Base-by-base conservation (phyloP, 2,888 invertebrate species). In the Aphrophora alni region DNA sequence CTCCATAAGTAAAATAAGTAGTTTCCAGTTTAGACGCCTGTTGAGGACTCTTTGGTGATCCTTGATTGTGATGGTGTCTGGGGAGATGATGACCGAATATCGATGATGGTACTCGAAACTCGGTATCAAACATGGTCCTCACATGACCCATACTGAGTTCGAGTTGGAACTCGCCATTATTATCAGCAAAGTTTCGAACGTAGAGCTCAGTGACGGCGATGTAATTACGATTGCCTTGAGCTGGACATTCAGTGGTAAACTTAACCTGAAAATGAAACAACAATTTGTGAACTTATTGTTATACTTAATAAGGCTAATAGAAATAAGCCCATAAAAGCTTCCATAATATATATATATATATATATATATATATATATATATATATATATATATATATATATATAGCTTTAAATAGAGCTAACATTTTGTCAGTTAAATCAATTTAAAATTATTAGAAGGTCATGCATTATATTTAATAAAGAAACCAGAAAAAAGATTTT, bases 91-190 rank as follows among this genome's bases (percentile, higher is more conserved):
- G 77, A 7, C 86, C 86, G 83, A 87, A 87, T 38, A 87, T 85
- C 72, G 91, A 89, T 8, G 90, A 90, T 0, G 93, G 92, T 68
- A 93, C 89, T 25, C 91, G 90, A 82, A 95, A 89, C 86, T 94
- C 94, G 83, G 93, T 92, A 84, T 94, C 93, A 88, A 93, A 95
- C n/a, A 93, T 89, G 25, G 94, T 94, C 84, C 93, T 90, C 80
- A 94, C 92, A 85, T 93, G 93, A 38, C 94, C 92, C 91, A 95
- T 93, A 82, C 93, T 93, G 81, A 95, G 89, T 87, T 95, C 95
- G 83, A 95, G 90, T 85, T 95, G 93, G 86, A 95, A 95, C 87
- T 95, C 95, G 27, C 95, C 95, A 84, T 94, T 94, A 21, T 93
- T 92, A 88, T 95, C 95, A 75, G 94, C 93, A 87, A 95, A 95